A percentile compares a stretch with the other conserved stretches of the same genome.
phyloP scores from a whole-genome alignment of 2,113 vertebrate genomes.

The Odontesthes bonariensis region DNA sequence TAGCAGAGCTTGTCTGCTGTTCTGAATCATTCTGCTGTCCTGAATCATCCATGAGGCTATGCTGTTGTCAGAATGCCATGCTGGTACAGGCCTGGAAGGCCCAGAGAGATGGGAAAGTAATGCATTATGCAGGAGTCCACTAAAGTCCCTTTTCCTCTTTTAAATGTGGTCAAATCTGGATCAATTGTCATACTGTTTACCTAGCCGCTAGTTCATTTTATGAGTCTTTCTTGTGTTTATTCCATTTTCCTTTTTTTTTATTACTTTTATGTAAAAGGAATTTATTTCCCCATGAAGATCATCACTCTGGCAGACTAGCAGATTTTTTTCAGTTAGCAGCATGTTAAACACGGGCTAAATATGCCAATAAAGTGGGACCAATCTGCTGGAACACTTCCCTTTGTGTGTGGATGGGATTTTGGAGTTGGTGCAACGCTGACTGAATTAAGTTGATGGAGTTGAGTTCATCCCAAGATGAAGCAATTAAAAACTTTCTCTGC shows the following conservation, averaged over 20 bases:
- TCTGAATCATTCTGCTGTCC: constrained; percentile 53
- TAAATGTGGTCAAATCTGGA: constrained; percentile 65
- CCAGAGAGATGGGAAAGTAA: constrained; percentile 19
- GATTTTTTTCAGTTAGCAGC: constrained; percentile 76
- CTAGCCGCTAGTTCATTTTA: constrained; percentile 23
- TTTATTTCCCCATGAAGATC: constrained; percentile 70
- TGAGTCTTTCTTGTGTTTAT: background rate
- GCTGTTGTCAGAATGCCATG: constrained; percentile 38
- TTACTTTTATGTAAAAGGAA: constrained; percentile 52
- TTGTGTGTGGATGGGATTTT: constrained; percentile 18
- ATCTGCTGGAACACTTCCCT: constrained; percentile 65
- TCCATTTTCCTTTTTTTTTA: constrained; percentile 32
- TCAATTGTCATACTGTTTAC: constrained; percentile 12
- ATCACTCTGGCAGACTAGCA: constrained; percentile 66
- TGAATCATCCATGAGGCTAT: constrained; percentile 74
- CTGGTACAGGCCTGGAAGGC: constrained; percentile 1
- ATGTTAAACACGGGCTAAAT: constrained; percentile 69
- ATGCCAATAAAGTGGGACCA: constrained; percentile 76
- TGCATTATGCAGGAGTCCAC: constrained; percentile 21
- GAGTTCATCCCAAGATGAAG: too few species aligned
- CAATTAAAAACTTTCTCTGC: too few species aligned
- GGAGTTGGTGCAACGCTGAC: constrained; percentile 21
- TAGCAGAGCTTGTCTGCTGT: constrained; percentile 60
- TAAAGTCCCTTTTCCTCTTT: constrained; percentile 65
- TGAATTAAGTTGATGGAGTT: constrained; percentile 34